Base-by-base conservation (phyloP, 1,140 invertebrate genomes). In the Panonychus citri region DNA sequence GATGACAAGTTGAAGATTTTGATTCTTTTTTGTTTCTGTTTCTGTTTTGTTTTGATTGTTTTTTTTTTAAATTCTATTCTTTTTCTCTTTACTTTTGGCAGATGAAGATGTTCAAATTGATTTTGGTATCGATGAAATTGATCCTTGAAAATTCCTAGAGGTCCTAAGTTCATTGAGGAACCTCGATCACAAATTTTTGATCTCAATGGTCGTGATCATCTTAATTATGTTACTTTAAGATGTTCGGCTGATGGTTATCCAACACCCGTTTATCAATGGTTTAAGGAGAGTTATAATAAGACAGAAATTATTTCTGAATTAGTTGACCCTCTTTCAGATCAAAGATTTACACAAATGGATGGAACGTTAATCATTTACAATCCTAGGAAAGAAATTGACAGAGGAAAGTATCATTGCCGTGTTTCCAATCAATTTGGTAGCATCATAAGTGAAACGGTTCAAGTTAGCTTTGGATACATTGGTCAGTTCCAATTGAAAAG, bases 171-270 rank as follows among this genome's bases (percentile, higher is more conserved):
- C 66, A 81, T 84, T 26, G 79, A 78, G 62, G 82, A 94, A 67
- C 88, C 89, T 1, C 71, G 75, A 25, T 76, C 81, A 65, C 81
- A 77, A 25, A 82, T 85, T 42, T 91, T 83, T 71, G 86, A 91
- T 72, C 72, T 80, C 8, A 77, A 80, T n/a, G 80, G 56, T 54
- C 73, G 74, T 59, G 75, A 71, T 50, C 64, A 79, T 51, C 77
- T 75, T 42, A 81, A 86, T 64, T 77, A 85, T 71, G 76, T 86
- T 3, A 74, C 78, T 1, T 66, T 89, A 2, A 81, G 78, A 62
- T 94, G 88, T 70, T 70, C 85, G 55, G 88, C 88, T 58, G 80
- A 79, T 51, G 89, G 85, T 2, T 93, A 82, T 70, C 90, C 91
- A 3, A 76, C 82, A 15, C 85, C 89, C 0, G 80, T 78, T 7